phyloP scores from a whole-genome alignment of 2,797 vertebrate species.

The Phrynocephalus vlangalii region DNA sequence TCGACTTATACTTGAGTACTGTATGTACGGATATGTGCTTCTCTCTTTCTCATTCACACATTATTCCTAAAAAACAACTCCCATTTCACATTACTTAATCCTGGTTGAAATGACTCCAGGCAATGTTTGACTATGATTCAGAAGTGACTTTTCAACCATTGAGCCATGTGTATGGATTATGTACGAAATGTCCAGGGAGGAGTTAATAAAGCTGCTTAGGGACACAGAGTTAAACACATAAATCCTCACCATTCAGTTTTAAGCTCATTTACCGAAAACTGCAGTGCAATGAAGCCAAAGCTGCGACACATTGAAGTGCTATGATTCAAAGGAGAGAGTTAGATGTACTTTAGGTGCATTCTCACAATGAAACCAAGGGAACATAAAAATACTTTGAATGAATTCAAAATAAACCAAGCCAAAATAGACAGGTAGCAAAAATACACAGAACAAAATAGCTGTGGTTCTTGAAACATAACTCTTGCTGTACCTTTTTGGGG shows the following conservation, averaged over 20 bases:
- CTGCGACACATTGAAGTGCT: background rate
- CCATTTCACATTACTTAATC: background rate
- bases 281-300: background rate
- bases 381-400: background rate
- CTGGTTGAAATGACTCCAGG: background rate
- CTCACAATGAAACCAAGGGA: background rate
- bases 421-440: slow-evolving; percentile 23
- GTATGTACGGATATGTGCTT: too few relatives aligned
- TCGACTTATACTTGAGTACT: too few relatives aligned
- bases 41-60: background rate
- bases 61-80: background rate
- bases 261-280: background rate
- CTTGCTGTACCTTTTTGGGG: slow-evolving; percentile 33
- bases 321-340: background rate
- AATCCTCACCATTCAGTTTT: background rate
- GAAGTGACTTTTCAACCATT: background rate
- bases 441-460: slow-evolving; percentile 4
- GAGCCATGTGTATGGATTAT: background rate
- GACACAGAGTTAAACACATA: background rate
- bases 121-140: background rate
- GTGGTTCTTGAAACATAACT: slow-evolving; percentile 16
- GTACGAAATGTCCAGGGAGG: background rate
- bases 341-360: background rate
- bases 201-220: background rate
- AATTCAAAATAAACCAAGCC: slow-evolving; percentile 1